These are phyloP conservation scores for Notothenia rossii DNA, from an alignment of 2,113 vertebrate genomes.

Conservation along the genomic window DNA sequence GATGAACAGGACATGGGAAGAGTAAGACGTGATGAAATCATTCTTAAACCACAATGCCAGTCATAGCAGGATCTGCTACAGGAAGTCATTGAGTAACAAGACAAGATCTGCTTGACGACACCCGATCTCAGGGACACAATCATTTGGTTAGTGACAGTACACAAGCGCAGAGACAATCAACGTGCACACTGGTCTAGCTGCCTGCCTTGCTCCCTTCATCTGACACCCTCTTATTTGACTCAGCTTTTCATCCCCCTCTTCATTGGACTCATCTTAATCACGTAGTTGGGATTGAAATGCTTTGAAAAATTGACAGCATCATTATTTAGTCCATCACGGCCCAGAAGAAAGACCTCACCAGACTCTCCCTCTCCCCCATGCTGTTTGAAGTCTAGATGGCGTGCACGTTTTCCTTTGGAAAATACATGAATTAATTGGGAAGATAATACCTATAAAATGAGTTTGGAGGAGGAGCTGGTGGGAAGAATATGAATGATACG, in stretches of 20 bases:
- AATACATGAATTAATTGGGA: slow-evolving; percentile 61
- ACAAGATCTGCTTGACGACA: slow-evolving; percentile 35
- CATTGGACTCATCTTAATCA: slow-evolving; percentile 73
- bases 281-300: slow-evolving; percentile 69
- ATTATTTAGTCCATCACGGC: slow-evolving; percentile 85
- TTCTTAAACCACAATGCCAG: slow-evolving; percentile 15
- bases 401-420: slow-evolving; percentile 51
- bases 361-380: slow-evolving; percentile 62
- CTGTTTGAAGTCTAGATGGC: slow-evolving; percentile 80
- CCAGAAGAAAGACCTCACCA: slow-evolving; percentile 72
- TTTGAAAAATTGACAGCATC: slow-evolving; percentile 87
- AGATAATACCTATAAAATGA: slow-evolving; percentile 61
- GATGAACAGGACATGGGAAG: not conserved
- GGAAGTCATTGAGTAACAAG: slow-evolving; percentile 43
- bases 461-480: slow-evolving; percentile 42
- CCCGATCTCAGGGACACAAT: slow-evolving; percentile 36
- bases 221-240: slow-evolving; percentile 52
- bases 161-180: slow-evolving; percentile 27
- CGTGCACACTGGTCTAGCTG: slow-evolving; percentile 15
- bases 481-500: slow-evolving; percentile 42
- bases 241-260: slow-evolving; percentile 66
- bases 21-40: slow-evolving; percentile 39
- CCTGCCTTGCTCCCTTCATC: slow-evolving; percentile 55
- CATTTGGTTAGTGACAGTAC: slow-evolving; percentile 45
- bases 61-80: slow-evolving; percentile 31